A percentile compares a stretch with the other conserved stretches of the same genome.
Evolutionary conservation across 2,888 invertebrate species (phyloP).

Genomic region (Drosophila glabriapex): DNA sequence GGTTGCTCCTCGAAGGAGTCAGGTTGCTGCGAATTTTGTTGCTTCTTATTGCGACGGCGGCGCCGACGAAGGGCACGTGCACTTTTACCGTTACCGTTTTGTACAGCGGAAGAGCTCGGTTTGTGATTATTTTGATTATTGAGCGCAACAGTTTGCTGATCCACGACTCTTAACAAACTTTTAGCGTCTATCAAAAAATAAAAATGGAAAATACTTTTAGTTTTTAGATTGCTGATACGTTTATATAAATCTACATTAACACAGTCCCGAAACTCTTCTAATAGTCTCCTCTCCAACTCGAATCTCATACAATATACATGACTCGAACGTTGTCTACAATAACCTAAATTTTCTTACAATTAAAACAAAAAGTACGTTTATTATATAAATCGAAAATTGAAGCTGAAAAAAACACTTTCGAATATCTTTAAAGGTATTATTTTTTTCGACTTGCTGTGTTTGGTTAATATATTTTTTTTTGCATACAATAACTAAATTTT

Average conservation of each 20-base stretch:
- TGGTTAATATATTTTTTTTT: not conserved
- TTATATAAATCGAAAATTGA: not conserved
- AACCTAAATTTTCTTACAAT: not conserved
- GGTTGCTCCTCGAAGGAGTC: conserved; percentile 59
- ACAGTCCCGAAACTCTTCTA: not conserved
- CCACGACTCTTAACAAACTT: conserved; percentile 77
- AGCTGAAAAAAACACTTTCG: not conserved
- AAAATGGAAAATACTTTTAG: not conserved
- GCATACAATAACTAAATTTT: not conserved
- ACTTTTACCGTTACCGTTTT: conserved; percentile 70
- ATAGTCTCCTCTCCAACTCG: not conserved
- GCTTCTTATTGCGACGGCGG: conserved; percentile 80
- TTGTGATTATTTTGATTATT: conserved; percentile 64
- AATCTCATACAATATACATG: not conserved
- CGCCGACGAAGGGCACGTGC: conserved; percentile 81
- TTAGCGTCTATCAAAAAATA: conserved; percentile 35
- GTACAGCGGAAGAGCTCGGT: conserved; percentile 49
- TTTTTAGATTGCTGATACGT: not conserved
- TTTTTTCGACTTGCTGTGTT: not conserved
- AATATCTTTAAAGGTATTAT: not conserved
- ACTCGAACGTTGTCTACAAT: not conserved
- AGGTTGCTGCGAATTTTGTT: conserved; percentile 74
- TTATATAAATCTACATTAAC: not conserved
- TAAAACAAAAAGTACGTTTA: not conserved
- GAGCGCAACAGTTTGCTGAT: conserved; percentile 69